Base-by-base conservation (phyloP, 2,888 invertebrate species). In the Netelia virgata region DNA sequence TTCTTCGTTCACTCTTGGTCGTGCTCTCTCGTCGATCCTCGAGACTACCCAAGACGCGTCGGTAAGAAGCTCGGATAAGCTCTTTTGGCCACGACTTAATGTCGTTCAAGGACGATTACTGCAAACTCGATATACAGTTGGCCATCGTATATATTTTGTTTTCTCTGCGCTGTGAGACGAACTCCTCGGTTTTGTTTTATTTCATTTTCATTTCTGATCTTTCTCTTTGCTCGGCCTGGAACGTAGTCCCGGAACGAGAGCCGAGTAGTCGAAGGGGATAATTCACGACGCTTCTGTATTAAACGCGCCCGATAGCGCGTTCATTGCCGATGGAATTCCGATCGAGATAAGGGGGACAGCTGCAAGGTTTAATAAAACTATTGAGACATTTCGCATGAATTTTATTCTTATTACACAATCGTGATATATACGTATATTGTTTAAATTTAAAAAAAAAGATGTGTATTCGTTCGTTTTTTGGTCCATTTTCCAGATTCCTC, bases 351-450 rank as follows among this genome's bases (percentile, higher is more conserved):
- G 55, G 11, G 36, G 23, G 47, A 57, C 50, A 80, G 83, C 72
- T 64, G 63, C 41, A 57, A 69, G 82, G 77, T 85, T 82, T 50
- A 87, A 85, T 83, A 72, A 87, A 85, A 86, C 84, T 82, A 82
- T 75, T 77, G 10, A 81, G 28, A 85, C 83, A 73, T 78, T 73
- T 82, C 11, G 70, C 23, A 86, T 75, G 70, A 64, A 16, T 61
- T 87, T 87, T 87, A 86, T 87, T 86, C 50, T 70, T 61, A 83
- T 84, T 73, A 70, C 78, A 85, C 84, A 87, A 84, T 80, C 55
- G 18, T 78, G 61, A 47, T 57, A 43, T 41, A 47, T 36, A 28
- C n/a, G n/a, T 28, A 53, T 57, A 10, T 36, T 36, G 23, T 16
- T 3, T 18, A 50, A 11, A 70, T 47, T 50, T 72, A 55, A 55